A percentile compares a stretch with the other conserved stretches of the same genome.
phyloP scores from a whole-genome alignment of 2,888 invertebrate genomes.

The Uloborus plumipes region DNA sequence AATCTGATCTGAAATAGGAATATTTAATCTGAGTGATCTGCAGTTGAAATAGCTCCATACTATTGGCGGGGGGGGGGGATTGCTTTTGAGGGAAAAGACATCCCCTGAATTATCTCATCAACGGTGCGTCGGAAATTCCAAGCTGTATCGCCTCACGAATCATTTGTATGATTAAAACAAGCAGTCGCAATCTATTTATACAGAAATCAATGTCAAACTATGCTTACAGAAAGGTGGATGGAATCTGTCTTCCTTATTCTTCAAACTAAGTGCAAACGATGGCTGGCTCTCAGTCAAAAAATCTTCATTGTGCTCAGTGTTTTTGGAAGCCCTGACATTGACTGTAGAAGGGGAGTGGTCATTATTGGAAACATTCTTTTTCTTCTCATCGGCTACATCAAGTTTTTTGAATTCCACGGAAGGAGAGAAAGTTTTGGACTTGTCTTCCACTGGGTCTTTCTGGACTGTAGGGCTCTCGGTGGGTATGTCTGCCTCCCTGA shows the following conservation, averaged over 20 bases:
- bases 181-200: no score
- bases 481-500: slow-evolving; percentile 27
- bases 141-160: no score
- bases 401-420: slow-evolving; percentile 59
- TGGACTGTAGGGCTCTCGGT: not conserved
- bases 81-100: no score
- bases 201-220: no score
- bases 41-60: no score
- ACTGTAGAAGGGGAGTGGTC: slow-evolving; percentile 1
- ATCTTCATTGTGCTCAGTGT: slow-evolving; percentile 16
- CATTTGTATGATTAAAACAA: no score
- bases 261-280: not conserved
- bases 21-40: no score
- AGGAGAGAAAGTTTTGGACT: slow-evolving; percentile 56
- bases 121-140: no score
- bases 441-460: slow-evolving; percentile 8
- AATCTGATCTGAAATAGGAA: no score
- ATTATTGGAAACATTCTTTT: not conserved
- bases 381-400: slow-evolving; percentile 48
- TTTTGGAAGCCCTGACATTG: slow-evolving; percentile 25
- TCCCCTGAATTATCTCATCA: no score
- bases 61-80: no score
- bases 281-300: not conserved
- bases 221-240: slow-evolving; percentile 16
- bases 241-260: not conserved